A percentile compares a stretch with the other conserved stretches of the same genome.
phyloP scores from a whole-genome alignment of 1,140 invertebrate species.

The Drosophila setifemur region DNA sequence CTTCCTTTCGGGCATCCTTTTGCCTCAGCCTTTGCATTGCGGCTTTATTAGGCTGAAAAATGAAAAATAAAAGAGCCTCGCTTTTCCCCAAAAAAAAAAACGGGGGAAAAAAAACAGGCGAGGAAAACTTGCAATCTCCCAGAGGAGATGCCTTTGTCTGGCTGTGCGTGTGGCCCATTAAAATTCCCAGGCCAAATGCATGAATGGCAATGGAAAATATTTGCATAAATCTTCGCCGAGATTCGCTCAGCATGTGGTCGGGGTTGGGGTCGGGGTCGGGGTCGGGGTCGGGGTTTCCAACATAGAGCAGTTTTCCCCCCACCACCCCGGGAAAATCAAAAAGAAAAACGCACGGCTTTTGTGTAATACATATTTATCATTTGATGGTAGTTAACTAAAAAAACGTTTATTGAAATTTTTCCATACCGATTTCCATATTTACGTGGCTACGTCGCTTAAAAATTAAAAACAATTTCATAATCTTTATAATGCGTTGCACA shows the following conservation, averaged over 20 bases:
- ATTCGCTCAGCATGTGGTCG: conserved; percentile 34
- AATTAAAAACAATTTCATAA: conserved; percentile 73
- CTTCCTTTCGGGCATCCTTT: conserved; percentile 27
- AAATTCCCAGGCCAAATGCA: conserved; percentile 65
- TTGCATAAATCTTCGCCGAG: conserved; percentile 73
- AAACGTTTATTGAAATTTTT: conserved; percentile 77
- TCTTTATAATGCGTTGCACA: conserved; percentile 53
- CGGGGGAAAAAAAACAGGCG: background rate
- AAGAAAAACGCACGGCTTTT: conserved; percentile 8
- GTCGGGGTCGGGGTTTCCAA: too few species aligned
- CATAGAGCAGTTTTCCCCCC: background rate
- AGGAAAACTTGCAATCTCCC: conserved; percentile 51
- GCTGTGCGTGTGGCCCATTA: conserved; percentile 59
- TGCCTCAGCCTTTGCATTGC: conserved; percentile 54
- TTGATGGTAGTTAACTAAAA: conserved; percentile 73
- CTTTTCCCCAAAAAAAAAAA: conserved; percentile 3
- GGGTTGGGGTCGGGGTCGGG: too few species aligned
- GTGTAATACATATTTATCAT: conserved; percentile 62
- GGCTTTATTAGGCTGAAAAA: conserved; percentile 79
- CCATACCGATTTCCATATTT: conserved; percentile 55
- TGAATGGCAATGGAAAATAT: conserved; percentile 71
- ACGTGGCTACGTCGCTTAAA: conserved; percentile 61
- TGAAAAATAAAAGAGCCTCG: conserved; percentile 65
- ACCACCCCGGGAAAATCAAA: background rate
- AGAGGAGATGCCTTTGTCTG: conserved; percentile 30